These are phyloP conservation scores for Ichneumon xanthorius DNA, from an alignment of 2,888 invertebrate genomes.

Conservation along the genomic window DNA sequence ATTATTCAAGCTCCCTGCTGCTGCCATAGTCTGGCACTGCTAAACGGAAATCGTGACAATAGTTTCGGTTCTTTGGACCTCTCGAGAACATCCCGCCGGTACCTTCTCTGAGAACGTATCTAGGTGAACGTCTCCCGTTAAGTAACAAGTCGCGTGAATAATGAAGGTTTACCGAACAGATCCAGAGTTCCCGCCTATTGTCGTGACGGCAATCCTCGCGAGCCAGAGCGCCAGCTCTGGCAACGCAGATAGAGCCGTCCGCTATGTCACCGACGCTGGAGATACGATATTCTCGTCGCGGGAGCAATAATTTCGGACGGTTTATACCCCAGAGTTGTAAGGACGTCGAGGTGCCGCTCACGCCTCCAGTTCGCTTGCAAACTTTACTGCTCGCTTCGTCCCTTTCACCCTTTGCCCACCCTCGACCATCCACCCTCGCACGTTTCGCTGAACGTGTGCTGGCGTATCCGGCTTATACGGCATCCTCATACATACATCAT, in stretches of 20 bases:
- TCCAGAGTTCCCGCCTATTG: slow-evolving; percentile 17
- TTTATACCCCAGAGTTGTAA: slow-evolving; percentile 69
- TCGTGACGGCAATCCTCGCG: neutral
- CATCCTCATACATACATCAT: neutral
- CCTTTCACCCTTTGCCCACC: slow-evolving; percentile 2
- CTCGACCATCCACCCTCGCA: neutral
- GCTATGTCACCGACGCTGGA: slow-evolving; percentile 65
- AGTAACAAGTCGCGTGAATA: slow-evolving; percentile 67
- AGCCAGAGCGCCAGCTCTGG: slow-evolving; percentile 48
- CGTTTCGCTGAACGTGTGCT: neutral
- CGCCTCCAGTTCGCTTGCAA: slow-evolving; percentile 16
- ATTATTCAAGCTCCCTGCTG: slow-evolving; percentile 29
- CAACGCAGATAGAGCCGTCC: slow-evolving; percentile 60
- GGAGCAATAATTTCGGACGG: slow-evolving; percentile 76
- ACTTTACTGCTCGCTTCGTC: slow-evolving; percentile 35
- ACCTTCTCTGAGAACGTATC: slow-evolving; percentile 42
- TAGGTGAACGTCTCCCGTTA: slow-evolving; percentile 62
- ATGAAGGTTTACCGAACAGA: slow-evolving; percentile 61
- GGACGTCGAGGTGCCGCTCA: slow-evolving; percentile 28
- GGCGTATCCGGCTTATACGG: neutral
- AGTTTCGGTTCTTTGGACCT: slow-evolving; percentile 34
- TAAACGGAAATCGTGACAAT: slow-evolving; percentile 53
- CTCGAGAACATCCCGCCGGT: slow-evolving; percentile 17
- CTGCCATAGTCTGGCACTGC: slow-evolving; percentile 24
- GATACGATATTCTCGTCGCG: slow-evolving; percentile 72